Evolutionary conservation across 1,140 invertebrate species (phyloP).

Genomic region (Lordiphosa mommai): DNA sequence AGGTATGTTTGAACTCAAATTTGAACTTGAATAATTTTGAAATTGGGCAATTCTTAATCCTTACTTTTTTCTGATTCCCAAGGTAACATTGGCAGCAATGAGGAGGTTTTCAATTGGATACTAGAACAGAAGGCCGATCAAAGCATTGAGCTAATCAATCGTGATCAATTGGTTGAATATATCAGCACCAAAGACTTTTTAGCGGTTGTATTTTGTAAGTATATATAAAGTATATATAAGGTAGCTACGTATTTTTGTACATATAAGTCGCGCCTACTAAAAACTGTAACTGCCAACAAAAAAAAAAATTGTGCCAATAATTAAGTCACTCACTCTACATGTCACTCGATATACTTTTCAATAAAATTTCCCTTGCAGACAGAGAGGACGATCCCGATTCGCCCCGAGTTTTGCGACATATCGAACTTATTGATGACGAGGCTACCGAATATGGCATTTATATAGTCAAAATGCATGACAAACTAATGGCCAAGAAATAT

Average conservation of each 20-base stretch:
- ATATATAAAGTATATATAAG: constrained; percentile 82
- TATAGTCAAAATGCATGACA: constrained; percentile 93
- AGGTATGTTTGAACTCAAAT: constrained; percentile 56
- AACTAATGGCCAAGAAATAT: constrained; percentile 96
- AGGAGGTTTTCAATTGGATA: constrained; percentile 94
- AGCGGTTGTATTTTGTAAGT: constrained; percentile 96
- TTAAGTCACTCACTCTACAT: not conserved
- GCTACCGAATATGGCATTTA: constrained; percentile 95
- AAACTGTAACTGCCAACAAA: constrained; percentile 81
- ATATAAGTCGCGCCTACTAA: constrained; percentile 60
- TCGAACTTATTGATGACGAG: constrained; percentile 95
- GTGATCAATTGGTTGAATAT: constrained; percentile 90
- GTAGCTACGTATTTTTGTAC: constrained; percentile 17
- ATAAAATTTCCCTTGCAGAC: constrained; percentile 81
- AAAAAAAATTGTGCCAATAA: constrained; percentile 6
- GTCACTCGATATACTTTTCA: not conserved
- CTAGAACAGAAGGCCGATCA: constrained; percentile 94
- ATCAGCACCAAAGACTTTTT: constrained; percentile 95
- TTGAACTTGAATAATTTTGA: no score
- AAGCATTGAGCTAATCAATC: constrained; percentile 94
- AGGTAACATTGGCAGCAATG: constrained; percentile 92
- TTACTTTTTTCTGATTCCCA: constrained; percentile 85
- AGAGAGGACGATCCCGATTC: constrained; percentile 90
- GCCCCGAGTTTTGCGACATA: constrained; percentile 88
- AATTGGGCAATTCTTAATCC: constrained; percentile 11